A percentile compares a stretch with the other conserved stretches of the same genome.
These are phyloP conservation scores for Mactra quadrangularis DNA, from an alignment of 1,140 invertebrate genomes.

Conservation along the genomic window DNA sequence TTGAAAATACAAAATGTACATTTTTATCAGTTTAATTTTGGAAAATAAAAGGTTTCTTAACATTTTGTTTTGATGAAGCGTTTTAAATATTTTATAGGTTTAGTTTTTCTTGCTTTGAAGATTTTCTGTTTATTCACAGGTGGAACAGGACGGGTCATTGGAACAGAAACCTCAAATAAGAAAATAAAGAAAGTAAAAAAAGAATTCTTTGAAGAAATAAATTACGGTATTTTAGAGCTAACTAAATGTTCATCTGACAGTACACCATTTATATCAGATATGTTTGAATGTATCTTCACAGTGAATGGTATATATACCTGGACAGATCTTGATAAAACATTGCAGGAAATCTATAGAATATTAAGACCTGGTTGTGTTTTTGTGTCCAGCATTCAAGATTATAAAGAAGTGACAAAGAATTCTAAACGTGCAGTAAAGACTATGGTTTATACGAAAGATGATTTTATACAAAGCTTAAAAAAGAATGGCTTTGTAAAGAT, in stretches of 20 bases:
- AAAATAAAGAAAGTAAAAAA: not conserved
- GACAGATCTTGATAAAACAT: not conserved
- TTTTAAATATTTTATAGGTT: too few relatives aligned
- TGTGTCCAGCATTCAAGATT: conserved; percentile 23
- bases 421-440: not conserved
- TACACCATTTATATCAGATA: conserved; percentile 5
- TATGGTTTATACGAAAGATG: not conserved
- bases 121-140: too few relatives aligned
- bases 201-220: conserved; percentile 2
- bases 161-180: conserved; percentile 22
- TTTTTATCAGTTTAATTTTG: too few relatives aligned
- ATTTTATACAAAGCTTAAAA: conserved; percentile 7
- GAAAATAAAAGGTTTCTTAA: too few relatives aligned
- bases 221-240: conserved; percentile 9
- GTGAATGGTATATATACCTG: conserved; percentile 30
- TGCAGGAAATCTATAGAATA: conserved; percentile 30
- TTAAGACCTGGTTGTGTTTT: conserved; percentile 24
- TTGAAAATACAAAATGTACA: too few relatives aligned
- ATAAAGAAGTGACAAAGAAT: not conserved
- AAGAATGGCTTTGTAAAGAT: conserved; percentile 35
- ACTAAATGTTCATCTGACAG: not conserved
- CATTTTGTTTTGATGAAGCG: too few relatives aligned
- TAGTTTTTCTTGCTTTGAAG: too few relatives aligned
- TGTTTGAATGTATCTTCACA: conserved; percentile 38
- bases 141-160: conserved; percentile 10